These are phyloP conservation scores for Danionella cerebrum DNA, from an alignment of 2,113 vertebrate species.

Conservation along the genomic window DNA sequence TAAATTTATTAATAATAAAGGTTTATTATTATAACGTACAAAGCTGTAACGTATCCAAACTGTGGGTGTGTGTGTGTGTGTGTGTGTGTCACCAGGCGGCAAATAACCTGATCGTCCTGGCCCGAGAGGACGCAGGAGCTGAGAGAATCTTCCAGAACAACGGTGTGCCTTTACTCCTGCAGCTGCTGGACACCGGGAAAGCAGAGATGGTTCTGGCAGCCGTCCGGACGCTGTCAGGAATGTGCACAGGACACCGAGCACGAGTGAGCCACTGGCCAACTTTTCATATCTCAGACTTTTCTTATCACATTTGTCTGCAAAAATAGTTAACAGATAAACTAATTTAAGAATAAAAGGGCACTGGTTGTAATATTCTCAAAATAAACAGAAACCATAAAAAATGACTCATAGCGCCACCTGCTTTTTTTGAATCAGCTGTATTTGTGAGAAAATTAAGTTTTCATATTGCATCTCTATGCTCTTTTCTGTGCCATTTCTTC, in stretches of 20 bases:
- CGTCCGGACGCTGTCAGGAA: slow-evolving; percentile 80
- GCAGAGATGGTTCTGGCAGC: slow-evolving; percentile 84
- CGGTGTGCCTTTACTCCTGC: slow-evolving; percentile 76
- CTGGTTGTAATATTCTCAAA: too few species aligned
- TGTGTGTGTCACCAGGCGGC: slow-evolving; percentile 68
- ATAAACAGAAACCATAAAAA: too few species aligned
- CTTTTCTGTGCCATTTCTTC: neutral
- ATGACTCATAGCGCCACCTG: too few species aligned
- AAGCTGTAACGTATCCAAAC: too few species aligned
- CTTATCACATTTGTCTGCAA: neutral
- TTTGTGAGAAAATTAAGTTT: too few species aligned
- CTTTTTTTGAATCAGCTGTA: too few species aligned
- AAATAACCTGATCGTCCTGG: slow-evolving; percentile 91
- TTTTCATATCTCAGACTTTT: neutral
- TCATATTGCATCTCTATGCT: neutral
- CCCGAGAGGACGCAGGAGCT: slow-evolving; percentile 85
- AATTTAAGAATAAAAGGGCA: neutral
- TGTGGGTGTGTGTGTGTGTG: neutral
- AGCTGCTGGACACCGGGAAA: slow-evolving; percentile 79
- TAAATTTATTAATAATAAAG: too few species aligned
- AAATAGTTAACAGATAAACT: neutral
- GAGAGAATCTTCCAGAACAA: slow-evolving; percentile 96
- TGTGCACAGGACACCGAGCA: slow-evolving; percentile 87
- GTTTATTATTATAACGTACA: too few species aligned
- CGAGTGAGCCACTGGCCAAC: slow-evolving; percentile 62